Base-by-base conservation (phyloP, 2,113 vertebrate genomes). In the Polypterus bichir region DNA sequence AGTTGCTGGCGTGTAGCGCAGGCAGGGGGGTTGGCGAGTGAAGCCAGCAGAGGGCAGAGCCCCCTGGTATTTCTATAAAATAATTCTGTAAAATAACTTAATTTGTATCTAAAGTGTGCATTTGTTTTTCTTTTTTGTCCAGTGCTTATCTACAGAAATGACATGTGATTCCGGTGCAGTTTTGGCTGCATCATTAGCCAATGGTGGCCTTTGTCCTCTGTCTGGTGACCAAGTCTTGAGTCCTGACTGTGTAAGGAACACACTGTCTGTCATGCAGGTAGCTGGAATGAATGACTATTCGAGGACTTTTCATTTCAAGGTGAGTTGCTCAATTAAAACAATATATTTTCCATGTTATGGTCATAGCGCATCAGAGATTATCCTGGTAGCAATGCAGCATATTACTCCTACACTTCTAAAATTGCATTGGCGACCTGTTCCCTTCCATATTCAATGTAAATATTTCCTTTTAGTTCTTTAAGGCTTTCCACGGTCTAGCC, bases 211-310 rank as follows among this genome's bases (percentile, higher is more conserved):
- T 11, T 83, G 79, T 47, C 78, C 81, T 1, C 65, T 83, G 70
- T 83, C 81, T 61, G 74, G 77, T 67, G 81, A 83, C 69, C 79
- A 83, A 61, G 79, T 81, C 44, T 55, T 83, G 59, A 75, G 78
- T 0, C 69, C 77, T 1, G 53, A 51, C 5, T 70, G 79, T 3
- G 69, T 74, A 3, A 71, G 73, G 53, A 77, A 69, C 44, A 67
- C 65, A 62, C 68, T 83, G 60, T 80, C 81, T 4, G 63, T 79
- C 67, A 83, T 81, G 79, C 81, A 83, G 66, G 79, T 81, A 60
- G 79, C 79, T 1, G 81, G 81, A 59, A 79, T 83, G 79, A 81
- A 80, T 5, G 65, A 81, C 51, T 76, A 79, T 66, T 83, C 81
- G 68, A 71, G 70, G 9, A 64, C 60, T 10, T 83, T 83, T 59